Percentiles rank a stretch among this genome's conserved stretches.
Conservation (phyloP, 2,113 vertebrate genomes). For the Sphaerodactylus townsendi region DNA sequence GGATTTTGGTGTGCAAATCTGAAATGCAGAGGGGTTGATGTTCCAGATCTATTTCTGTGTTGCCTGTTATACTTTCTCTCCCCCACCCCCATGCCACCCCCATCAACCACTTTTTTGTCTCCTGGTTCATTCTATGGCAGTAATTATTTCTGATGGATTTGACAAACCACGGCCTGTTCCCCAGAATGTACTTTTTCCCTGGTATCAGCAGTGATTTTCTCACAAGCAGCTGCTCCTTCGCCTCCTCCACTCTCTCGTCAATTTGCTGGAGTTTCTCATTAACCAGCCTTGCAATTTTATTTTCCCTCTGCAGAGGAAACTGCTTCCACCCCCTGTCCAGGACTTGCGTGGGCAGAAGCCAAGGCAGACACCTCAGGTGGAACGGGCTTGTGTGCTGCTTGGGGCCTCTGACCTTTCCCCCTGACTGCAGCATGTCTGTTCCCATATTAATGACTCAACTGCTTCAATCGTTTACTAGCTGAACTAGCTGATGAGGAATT, state of each 20-base stretch:
- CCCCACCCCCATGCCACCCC: not conserved
- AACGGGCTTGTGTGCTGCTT: not conserved
- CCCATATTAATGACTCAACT: not conserved
- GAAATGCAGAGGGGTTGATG: not conserved
- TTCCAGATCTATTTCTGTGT: not conserved
- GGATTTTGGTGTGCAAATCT: not conserved
- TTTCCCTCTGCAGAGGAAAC: not conserved
- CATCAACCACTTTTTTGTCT: not conserved
- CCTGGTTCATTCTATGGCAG: not conserved
- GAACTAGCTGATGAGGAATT: not conserved
- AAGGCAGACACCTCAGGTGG: too few species aligned
- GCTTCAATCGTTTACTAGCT: not conserved
- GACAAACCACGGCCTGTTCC: not conserved
- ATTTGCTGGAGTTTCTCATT: slow-evolving; percentile 6
- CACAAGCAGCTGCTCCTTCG: not conserved
- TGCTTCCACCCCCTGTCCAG: not conserved
- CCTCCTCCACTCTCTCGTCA: not conserved
- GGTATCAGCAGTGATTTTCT: not conserved
- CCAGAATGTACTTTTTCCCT: not conserved
- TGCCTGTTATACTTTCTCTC: not conserved
- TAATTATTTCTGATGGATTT: slow-evolving; percentile 12
- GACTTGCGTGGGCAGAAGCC: not conserved
- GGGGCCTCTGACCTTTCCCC: not conserved
- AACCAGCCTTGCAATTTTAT: not conserved
- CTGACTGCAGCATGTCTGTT: not conserved